Evolutionary conservation across 2,797 vertebrate species (phyloP).

Genomic region (Gymnoscopelus microlampas): DNA sequence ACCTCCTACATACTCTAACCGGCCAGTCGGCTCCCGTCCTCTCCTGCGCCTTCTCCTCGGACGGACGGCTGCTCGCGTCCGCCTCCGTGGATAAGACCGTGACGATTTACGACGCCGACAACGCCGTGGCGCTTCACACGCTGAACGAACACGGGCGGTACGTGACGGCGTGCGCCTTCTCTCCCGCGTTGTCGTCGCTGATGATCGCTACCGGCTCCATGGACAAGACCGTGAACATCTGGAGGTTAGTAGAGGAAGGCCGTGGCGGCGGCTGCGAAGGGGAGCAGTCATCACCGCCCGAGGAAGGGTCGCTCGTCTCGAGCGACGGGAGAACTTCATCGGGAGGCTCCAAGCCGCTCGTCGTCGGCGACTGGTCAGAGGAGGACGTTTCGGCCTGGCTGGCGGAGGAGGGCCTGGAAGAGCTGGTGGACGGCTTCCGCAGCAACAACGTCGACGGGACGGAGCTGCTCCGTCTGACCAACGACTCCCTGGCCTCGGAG

Average conservation of each 20-base stretch:
- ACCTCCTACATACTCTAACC: constrained; percentile 78
- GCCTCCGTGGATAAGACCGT: constrained; percentile 85
- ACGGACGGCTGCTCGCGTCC: constrained; percentile 87
- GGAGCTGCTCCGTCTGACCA: constrained; percentile 90
- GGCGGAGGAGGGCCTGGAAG: constrained; percentile 82
- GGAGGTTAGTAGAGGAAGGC: constrained; percentile 87
- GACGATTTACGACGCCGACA: constrained; percentile 78
- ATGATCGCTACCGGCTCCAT: constrained; percentile 96
- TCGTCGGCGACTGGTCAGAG: constrained; percentile 89
- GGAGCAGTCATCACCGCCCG: constrained; percentile 49
- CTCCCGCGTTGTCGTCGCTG: constrained; percentile 71
- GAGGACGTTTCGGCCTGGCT: constrained; percentile 92
- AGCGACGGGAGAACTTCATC: constrained; percentile 54
- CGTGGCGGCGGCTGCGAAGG: constrained; percentile 68
- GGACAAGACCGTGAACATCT: constrained; percentile 95
- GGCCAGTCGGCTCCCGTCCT: constrained; percentile 88
- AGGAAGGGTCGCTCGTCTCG: constrained; percentile 42
- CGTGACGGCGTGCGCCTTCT: constrained; percentile 93
- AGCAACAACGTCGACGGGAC: constrained; percentile 93
- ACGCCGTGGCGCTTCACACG: constrained; percentile 85
- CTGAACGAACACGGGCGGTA: constrained; percentile 92
- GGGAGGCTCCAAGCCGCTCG: constrained; percentile 69
- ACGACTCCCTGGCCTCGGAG: constrained; percentile 89
- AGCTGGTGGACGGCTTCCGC: constrained; percentile 85
- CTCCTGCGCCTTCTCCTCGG: constrained; percentile 87